phyloP scores from a whole-genome alignment of 2,797 vertebrate species.

The Gallinago nigripennis region DNA sequence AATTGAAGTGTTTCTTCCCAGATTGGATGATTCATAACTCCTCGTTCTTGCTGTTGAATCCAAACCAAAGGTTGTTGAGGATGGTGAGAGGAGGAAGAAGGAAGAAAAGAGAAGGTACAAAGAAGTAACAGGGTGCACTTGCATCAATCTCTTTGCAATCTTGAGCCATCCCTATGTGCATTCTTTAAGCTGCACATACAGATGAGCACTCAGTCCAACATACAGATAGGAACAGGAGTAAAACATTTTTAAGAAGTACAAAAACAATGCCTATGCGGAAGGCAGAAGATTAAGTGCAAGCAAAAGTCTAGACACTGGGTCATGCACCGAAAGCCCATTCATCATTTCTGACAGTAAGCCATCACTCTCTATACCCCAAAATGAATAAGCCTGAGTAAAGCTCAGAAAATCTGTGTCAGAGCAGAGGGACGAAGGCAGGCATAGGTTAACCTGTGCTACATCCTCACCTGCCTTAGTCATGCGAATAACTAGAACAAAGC shows the following conservation, averaged over 20 bases:
- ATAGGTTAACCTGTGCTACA: neutral
- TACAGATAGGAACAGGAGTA: neutral
- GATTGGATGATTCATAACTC: neutral
- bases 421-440: neutral
- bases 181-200: neutral
- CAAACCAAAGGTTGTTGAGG: neutral
- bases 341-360: constrained; percentile 20
- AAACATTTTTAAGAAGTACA: neutral
- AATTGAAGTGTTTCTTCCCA: constrained; percentile 11
- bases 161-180: neutral
- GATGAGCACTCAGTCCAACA: neutral
- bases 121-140: neutral
- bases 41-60: neutral
- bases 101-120: neutral
- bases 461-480: constrained; percentile 33
- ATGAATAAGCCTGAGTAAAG: neutral
- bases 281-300: neutral
- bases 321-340: constrained; percentile 4
- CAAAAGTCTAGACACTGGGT: constrained; percentile 34
- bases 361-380: neutral
- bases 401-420: neutral
- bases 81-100: neutral
- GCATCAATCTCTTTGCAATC: neutral
- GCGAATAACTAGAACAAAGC: constrained; percentile 8
- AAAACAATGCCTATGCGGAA: neutral